Conservation (phyloP, 2,797 vertebrate species). For the Remorina albescens region DNA sequence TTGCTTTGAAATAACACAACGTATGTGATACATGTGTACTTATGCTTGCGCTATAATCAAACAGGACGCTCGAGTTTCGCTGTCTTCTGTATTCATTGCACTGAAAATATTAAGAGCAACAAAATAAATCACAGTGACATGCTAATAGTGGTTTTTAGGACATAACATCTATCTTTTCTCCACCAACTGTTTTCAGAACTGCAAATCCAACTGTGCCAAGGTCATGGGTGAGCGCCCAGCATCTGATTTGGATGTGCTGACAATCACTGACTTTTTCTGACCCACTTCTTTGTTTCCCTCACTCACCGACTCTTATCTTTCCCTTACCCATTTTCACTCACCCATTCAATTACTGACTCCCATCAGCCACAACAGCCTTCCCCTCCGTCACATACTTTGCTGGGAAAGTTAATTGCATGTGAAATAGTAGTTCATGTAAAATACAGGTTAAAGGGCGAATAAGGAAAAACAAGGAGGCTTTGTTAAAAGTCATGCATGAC, state of each 20-base stretch:
- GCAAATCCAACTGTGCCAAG: conserved; percentile 61
- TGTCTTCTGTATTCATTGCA: conserved; percentile 2
- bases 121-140: conserved; percentile 10
- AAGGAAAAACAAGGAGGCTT: conserved; percentile 12
- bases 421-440: conserved; percentile 35
- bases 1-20: conserved; percentile 11
- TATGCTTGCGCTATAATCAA: conserved; percentile 17
- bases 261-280: conserved; percentile 58
- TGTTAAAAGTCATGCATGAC: not conserved
- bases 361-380: conserved; percentile 32
- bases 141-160: not conserved
- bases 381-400: conserved; percentile 25
- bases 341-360: conserved; percentile 48
- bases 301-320: conserved; percentile 60
- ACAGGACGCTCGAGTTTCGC: not conserved
- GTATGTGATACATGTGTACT: conserved; percentile 14
- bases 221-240: conserved; percentile 58
- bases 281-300: conserved; percentile 62
- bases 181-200: conserved; percentile 54
- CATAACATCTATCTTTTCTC: conserved; percentile 34
- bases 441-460: conserved; percentile 24
- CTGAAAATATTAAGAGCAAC: conserved; percentile 8
- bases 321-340: conserved; percentile 52
- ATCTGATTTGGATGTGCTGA: conserved; percentile 74
- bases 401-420: conserved; percentile 33